A percentile compares a stretch with the other conserved stretches of the same genome.
Conservation (phyloP, 2,113 vertebrate genomes). For the Alligator mississippiensis region DNA sequence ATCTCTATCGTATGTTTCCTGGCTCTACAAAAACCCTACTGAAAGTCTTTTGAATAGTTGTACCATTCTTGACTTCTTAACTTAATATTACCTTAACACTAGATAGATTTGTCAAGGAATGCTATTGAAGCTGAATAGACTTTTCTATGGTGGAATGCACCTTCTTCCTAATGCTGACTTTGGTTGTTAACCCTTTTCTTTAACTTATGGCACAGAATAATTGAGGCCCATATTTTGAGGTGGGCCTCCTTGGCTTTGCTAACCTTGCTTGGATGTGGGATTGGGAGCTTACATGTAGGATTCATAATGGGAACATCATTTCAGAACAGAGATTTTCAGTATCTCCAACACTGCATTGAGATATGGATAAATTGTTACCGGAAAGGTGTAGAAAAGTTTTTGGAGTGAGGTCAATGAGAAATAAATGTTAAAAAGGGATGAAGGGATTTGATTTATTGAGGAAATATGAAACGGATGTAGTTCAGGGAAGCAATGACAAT, state of each 20-base stretch:
- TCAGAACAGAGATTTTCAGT: not conserved
- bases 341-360: not conserved
- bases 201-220: not conserved
- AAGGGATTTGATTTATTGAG: not conserved
- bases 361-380: not conserved
- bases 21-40: not conserved
- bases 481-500: not conserved
- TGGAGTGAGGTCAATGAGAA: not conserved
- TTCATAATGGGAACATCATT: rapidly evolving
- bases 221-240: not conserved
- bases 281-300: not conserved
- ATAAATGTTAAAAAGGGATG: not conserved
- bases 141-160: not conserved
- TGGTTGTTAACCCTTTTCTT: rapidly evolving
- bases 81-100: not conserved
- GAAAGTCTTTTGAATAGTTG: not conserved
- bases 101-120: rapidly evolving
- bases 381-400: not conserved
- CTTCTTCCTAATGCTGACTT: not conserved
- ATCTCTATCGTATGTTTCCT: not conserved
- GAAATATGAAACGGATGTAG: not conserved
- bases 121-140: not conserved
- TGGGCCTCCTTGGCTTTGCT: not conserved
- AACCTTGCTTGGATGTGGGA: not conserved
- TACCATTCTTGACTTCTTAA: not conserved